These are phyloP conservation scores for Heliocidaris tuberculata DNA, from an alignment of 35 echinoderm and acorn worm genomes.

Conservation along the genomic window DNA sequence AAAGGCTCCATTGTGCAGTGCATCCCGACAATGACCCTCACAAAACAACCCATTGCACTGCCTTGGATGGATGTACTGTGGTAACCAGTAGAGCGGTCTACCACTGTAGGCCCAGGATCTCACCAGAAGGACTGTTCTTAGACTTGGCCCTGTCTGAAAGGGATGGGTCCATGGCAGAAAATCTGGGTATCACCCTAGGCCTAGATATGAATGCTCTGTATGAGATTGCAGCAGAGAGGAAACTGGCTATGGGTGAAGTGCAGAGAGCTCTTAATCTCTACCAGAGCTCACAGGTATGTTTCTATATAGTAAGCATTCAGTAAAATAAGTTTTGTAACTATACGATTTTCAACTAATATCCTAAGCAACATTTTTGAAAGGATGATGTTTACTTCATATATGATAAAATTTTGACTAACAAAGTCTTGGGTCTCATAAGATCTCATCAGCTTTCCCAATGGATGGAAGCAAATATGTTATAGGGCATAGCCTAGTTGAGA, in stretches of 20 bases:
- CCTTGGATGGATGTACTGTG: slow-evolving; percentile 63
- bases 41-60: slow-evolving; percentile 15
- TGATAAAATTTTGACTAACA: too few species aligned
- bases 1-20: neutral
- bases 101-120: slow-evolving; percentile 76
- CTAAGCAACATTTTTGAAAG: too few species aligned
- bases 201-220: slow-evolving; percentile 75
- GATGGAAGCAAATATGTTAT: too few species aligned
- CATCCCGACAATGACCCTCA: neutral
- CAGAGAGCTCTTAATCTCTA: slow-evolving; percentile 73
- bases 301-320: neutral
- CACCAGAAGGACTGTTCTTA: slow-evolving; percentile 71
- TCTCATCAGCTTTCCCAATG: too few species aligned
- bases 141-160: slow-evolving; percentile 59
- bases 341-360: too few species aligned
- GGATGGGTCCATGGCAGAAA: slow-evolving; percentile 57
- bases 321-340: too few species aligned
- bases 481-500: too few species aligned
- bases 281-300: slow-evolving; percentile 59
- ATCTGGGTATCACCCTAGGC: slow-evolving; percentile 82
- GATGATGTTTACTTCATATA: too few species aligned
- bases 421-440: too few species aligned
- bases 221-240: slow-evolving; percentile 70
- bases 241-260: slow-evolving; percentile 58
- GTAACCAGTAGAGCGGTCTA: slow-evolving; percentile 58